A percentile compares a stretch with the other conserved stretches of the same genome.
phyloP scores from a whole-genome alignment of 35 echinoderm and acorn worm species.

The Holothuria glaberrima region DNA sequence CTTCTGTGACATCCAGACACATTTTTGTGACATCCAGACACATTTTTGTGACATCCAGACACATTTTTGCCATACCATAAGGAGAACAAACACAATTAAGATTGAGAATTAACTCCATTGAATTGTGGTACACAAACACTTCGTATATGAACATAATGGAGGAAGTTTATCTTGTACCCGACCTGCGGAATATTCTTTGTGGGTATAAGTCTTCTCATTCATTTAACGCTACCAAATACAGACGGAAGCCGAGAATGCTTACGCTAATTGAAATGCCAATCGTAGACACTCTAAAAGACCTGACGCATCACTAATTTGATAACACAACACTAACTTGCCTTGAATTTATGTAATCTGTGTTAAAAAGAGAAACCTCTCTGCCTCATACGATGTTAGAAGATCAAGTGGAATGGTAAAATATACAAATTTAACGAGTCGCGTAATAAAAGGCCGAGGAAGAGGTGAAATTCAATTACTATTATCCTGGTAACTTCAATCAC shows the following conservation, averaged over 20 bases:
- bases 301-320: neutral
- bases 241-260: too few relatives aligned
- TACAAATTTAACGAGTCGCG: too few relatives aligned
- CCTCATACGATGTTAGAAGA: neutral
- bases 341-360: conserved; percentile 5
- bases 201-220: too few relatives aligned
- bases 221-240: too few relatives aligned
- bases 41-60: too few relatives aligned
- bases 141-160: too few relatives aligned
- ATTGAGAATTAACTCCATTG: neutral
- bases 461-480: conserved; percentile 37
- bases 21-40: too few relatives aligned
- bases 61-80: too few relatives aligned
- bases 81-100: neutral
- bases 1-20: too few relatives aligned
- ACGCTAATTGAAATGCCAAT: neutral
- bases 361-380: conserved; percentile 21
- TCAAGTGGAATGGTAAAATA: neutral
- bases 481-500: conserved; percentile 45
- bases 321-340: neutral
- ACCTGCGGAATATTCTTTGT: too few relatives aligned
- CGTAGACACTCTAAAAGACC: neutral
- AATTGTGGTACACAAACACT: neutral
- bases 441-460: conserved; percentile 22
- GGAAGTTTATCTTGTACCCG: too few relatives aligned